Conservation (phyloP, 2,113 vertebrate species). For the Percina caprodes region DNA sequence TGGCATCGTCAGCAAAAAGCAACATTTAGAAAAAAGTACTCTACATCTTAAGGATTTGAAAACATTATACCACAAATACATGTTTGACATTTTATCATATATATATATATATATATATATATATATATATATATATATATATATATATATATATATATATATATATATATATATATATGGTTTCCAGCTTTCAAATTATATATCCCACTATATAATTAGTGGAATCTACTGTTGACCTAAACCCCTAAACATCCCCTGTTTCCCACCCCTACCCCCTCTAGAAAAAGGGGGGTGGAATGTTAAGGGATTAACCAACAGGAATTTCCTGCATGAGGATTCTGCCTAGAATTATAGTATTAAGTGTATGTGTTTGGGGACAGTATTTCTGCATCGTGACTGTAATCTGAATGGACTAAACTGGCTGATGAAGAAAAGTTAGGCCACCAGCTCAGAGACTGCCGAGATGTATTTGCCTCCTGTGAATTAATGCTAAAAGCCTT, state of each 20-base stretch:
- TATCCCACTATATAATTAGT: too few species aligned
- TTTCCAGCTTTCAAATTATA: too few species aligned
- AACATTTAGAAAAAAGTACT: not conserved
- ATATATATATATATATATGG: too few species aligned
- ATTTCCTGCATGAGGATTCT: not conserved
- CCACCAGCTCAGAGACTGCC: not conserved
- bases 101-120: too few species aligned
- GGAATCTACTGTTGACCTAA: too few species aligned
- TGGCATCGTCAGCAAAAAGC: not conserved
- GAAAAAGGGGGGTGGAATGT: too few species aligned
- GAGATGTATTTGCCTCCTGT: constrained; percentile 50
- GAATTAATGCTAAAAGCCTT: constrained; percentile 44
- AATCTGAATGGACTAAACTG: constrained; percentile 3
- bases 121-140: too few species aligned
- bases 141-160: too few species aligned
- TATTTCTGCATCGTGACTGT: not conserved
- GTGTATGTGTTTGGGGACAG: not conserved
- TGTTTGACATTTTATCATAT: not conserved
- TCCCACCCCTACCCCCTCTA: too few species aligned
- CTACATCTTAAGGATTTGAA: not conserved
- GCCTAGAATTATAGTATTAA: not conserved
- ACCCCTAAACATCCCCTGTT: too few species aligned
- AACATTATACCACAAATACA: not conserved
- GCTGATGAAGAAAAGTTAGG: constrained; percentile 7
- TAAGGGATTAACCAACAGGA: not conserved